phyloP scores from a whole-genome alignment of 2,113 vertebrate genomes.

The Sitta europaea region DNA sequence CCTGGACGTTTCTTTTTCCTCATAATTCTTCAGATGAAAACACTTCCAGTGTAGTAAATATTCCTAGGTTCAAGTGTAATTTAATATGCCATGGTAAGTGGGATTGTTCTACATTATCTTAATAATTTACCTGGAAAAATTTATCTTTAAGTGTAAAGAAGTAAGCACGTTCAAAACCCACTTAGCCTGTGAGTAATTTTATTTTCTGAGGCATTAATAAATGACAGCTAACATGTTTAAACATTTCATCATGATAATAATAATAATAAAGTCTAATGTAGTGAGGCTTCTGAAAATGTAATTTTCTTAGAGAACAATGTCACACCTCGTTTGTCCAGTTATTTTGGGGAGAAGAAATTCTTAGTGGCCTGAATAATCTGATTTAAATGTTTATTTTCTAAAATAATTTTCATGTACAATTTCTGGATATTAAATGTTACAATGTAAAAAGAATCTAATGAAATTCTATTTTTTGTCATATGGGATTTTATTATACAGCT shows the following conservation, averaged over 20 bases:
- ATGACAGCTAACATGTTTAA: neutral
- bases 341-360: fast-evolving
- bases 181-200: neutral
- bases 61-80: neutral
- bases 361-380: neutral
- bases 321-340: neutral
- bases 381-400: neutral
- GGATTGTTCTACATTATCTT: neutral
- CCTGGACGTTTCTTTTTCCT: neutral
- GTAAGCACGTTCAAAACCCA: neutral
- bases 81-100: neutral
- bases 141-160: neutral
- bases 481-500: neutral
- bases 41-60: neutral
- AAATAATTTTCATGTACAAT: neutral
- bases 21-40: neutral
- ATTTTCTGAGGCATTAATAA: neutral
- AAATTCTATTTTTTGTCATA: neutral
- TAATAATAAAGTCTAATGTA: neutral
- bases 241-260: neutral
- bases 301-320: neutral
- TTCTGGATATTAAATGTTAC: neutral
- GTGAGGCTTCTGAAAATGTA: neutral
- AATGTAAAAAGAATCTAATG: neutral
- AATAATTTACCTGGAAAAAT: neutral